phyloP scores from a whole-genome alignment of 2,797 vertebrate species.

The Okamejei kenojei region DNA sequence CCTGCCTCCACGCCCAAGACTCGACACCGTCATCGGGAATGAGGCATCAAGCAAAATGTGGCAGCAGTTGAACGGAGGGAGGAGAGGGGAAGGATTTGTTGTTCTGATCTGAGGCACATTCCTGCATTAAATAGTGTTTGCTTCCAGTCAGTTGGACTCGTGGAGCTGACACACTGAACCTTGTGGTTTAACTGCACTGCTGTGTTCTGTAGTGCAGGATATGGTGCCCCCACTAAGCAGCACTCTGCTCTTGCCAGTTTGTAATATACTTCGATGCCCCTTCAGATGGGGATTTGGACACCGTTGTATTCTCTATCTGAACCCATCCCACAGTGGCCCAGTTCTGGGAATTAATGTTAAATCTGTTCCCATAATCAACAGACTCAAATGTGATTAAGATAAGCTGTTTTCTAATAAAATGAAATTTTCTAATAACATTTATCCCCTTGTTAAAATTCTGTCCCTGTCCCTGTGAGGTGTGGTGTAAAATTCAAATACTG shows the following conservation, averaged over 20 bases:
- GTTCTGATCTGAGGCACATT: too few species aligned
- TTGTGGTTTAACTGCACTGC: not conserved
- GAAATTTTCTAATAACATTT: too few species aligned
- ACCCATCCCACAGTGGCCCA: not conserved
- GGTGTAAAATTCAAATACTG: not conserved
- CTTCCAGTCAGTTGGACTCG: not conserved
- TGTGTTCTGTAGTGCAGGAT: not conserved
- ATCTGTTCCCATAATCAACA: not conserved
- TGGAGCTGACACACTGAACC: not conserved
- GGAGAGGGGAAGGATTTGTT: too few species aligned
- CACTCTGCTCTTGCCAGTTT: not conserved
- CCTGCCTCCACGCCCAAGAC: not conserved
- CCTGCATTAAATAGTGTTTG: too few species aligned
- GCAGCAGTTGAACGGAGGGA: not conserved
- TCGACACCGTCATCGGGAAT: not conserved
- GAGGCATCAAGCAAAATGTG: not conserved
- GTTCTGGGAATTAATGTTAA: not conserved
- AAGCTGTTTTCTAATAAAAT: not conserved
- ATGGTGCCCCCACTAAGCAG: not conserved
- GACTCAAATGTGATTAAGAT: not conserved
- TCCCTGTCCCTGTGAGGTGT: not conserved
- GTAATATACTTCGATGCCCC: not conserved
- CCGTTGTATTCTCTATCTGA: too few species aligned
- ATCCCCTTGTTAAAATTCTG: not conserved
- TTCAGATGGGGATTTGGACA: not conserved